Conservation (phyloP, 2,797 vertebrate species). For the Cottoperca gobio region DNA sequence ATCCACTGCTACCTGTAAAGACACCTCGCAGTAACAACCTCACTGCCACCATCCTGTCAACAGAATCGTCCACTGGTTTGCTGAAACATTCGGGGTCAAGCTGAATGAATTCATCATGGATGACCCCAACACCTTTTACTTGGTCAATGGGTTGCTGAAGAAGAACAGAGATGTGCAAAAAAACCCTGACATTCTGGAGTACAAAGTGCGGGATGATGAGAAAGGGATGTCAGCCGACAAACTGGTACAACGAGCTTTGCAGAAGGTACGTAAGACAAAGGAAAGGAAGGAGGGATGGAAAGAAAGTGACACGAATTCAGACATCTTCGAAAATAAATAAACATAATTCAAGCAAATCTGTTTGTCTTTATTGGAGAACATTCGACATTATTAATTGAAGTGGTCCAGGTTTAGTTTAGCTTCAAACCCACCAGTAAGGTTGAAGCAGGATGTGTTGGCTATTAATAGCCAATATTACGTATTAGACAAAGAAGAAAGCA, state of each 20-base stretch:
- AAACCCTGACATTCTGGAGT: conserved; percentile 79
- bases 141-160: conserved; percentile 59
- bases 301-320: neutral
- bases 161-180: conserved; percentile 58
- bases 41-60: too few species aligned
- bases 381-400: too few species aligned
- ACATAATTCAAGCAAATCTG: neutral
- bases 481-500: too few species aligned
- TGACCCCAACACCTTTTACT: conserved; percentile 79
- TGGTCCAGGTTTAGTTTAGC: neutral
- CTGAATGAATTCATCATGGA: conserved; percentile 69
- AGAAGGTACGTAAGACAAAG: conserved; percentile 58
- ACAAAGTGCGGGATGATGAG: conserved; percentile 60
- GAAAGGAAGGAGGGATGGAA: neutral
- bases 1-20: too few species aligned
- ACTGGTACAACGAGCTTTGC: conserved; percentile 76
- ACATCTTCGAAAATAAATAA: neutral
- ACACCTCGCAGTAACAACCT: neutral
- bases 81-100: conserved; percentile 49
- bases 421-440: neutral
- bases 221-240: conserved; percentile 54
- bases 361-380: neutral
- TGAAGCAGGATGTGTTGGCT: too few species aligned
- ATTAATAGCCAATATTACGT: too few species aligned
- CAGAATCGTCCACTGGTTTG: conserved; percentile 38